Percentiles rank a stretch among this genome's conserved stretches.
These are phyloP conservation scores for Oligia strigilis DNA, from an alignment of 2,888 invertebrate species.

Conservation along the genomic window DNA sequence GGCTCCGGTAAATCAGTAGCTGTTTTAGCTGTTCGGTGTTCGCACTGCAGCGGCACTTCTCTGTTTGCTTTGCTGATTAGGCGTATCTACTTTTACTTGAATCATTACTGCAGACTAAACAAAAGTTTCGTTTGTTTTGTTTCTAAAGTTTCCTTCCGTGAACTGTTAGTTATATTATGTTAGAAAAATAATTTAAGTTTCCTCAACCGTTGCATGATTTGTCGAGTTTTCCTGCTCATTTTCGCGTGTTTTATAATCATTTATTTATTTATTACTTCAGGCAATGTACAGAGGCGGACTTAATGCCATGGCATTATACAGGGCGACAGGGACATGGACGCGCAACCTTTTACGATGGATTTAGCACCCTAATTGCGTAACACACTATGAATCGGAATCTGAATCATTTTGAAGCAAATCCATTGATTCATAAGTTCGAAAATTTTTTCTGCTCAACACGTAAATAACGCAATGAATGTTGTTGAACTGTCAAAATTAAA, in stretches of 20 bases:
- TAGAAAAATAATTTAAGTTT: not conserved
- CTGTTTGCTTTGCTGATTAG: constrained; percentile 68
- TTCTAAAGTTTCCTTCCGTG: not conserved
- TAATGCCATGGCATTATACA: too few species aligned
- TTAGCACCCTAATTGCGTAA: too few species aligned
- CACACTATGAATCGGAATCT: too few species aligned
- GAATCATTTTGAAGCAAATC: too few species aligned
- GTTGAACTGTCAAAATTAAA: too few species aligned
- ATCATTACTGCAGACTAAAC: constrained; percentile 11
- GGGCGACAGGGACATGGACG: too few species aligned
- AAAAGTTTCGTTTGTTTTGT: constrained; percentile 3
- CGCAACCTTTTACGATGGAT: not conserved
- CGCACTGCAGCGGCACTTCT: constrained; percentile 37
- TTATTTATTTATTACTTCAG: not conserved
- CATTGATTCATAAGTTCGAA: too few species aligned
- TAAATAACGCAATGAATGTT: too few species aligned
- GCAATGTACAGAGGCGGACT: too few species aligned
- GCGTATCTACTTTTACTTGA: constrained; percentile 42
- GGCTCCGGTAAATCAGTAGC: constrained; percentile 22
- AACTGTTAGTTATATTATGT: not conserved
- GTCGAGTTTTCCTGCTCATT: not conserved
- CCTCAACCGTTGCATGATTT: not conserved
- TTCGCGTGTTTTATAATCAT: not conserved
- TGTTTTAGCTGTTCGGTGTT: constrained; percentile 18
- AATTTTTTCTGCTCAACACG: too few species aligned